Percentiles rank a stretch among this genome's conserved stretches.
Conservation (phyloP, 2,113 vertebrate genomes). For the Solea senegalensis region DNA sequence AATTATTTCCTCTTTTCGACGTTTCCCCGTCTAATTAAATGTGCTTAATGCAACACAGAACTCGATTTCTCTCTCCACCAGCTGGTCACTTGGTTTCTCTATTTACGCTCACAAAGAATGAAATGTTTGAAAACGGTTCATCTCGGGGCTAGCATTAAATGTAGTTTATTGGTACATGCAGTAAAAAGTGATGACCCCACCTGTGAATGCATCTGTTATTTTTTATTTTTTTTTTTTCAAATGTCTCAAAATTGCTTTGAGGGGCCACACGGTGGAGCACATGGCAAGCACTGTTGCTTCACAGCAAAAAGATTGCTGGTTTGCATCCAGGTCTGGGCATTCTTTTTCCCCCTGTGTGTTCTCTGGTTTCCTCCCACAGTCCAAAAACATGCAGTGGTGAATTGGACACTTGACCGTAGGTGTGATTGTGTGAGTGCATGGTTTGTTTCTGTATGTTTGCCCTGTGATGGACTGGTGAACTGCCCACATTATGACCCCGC, state of each 20-base stretch:
- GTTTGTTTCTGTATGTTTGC: no score
- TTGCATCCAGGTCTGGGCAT: no score
- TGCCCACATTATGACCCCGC: no score
- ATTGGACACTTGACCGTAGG: no score
- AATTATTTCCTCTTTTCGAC: neutral
- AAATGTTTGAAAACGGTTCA: slow-evolving; percentile 35
- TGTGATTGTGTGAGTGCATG: no score
- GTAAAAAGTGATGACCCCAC: slow-evolving; percentile 32
- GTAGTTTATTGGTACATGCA: slow-evolving; percentile 13
- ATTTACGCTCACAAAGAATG: slow-evolving; percentile 20
- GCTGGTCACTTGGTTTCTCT: slow-evolving; percentile 27
- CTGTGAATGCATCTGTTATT: slow-evolving; percentile 36
- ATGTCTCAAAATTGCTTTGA: neutral
- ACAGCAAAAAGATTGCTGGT: no score
- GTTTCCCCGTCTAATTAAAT: slow-evolving; percentile 41
- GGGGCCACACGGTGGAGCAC: no score
- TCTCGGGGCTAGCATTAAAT: slow-evolving; percentile 42
- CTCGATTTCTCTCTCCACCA: slow-evolving; percentile 26
- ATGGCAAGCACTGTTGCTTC: no score
- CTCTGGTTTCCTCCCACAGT: no score
- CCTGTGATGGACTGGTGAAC: no score
- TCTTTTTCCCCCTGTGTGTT: no score
- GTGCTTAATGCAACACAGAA: slow-evolving; percentile 15
- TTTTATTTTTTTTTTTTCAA: neutral
- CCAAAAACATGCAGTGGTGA: no score